A percentile compares a stretch with the other conserved stretches of the same genome.
Conservation (phyloP, 2,888 invertebrate species). For the Notocelia uddmanniana region DNA sequence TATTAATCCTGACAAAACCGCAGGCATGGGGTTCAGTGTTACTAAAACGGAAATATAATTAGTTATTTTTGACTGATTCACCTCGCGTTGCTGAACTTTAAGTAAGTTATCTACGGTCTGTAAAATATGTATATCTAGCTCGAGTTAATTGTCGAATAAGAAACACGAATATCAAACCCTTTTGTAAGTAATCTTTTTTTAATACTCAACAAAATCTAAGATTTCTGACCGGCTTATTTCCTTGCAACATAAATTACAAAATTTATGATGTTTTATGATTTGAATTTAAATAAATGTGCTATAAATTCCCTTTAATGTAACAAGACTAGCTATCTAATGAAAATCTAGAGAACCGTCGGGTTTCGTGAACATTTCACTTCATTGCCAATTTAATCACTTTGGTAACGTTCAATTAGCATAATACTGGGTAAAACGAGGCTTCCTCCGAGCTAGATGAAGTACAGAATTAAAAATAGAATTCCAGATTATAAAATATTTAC, state of each 20-base stretch:
- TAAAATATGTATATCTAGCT: not conserved
- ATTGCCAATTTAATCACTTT: conserved; percentile 45
- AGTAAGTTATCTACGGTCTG: not conserved
- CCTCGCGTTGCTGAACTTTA: not conserved
- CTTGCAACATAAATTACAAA: conserved; percentile 41
- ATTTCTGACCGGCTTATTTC: conserved; percentile 31
- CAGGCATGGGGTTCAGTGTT: not conserved
- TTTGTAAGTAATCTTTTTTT: conserved; percentile 7
- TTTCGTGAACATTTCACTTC: conserved; percentile 42
- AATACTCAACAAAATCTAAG: conserved; percentile 19
- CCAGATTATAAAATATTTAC: conserved; percentile 19
- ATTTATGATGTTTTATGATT: conserved; percentile 46
- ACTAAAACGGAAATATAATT: not conserved
- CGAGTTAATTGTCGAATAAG: not conserved
- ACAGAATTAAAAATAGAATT: conserved; percentile 2
- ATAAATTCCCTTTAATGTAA: conserved; percentile 46
- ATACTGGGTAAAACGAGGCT: conserved; percentile 28
- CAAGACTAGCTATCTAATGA: conserved; percentile 45
- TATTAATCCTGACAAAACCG: conserved; percentile 5
- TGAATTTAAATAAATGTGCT: conserved; percentile 45
- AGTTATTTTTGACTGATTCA: not conserved
- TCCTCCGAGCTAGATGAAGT: conserved; percentile 7
- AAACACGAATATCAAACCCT: not conserved
- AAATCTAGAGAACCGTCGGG: conserved; percentile 46
- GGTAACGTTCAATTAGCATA: conserved; percentile 42